Percentiles rank a stretch among this genome's conserved stretches.
phyloP scores from a whole-genome alignment of 2,113 vertebrate genomes.

The Ifrita kowaldi region DNA sequence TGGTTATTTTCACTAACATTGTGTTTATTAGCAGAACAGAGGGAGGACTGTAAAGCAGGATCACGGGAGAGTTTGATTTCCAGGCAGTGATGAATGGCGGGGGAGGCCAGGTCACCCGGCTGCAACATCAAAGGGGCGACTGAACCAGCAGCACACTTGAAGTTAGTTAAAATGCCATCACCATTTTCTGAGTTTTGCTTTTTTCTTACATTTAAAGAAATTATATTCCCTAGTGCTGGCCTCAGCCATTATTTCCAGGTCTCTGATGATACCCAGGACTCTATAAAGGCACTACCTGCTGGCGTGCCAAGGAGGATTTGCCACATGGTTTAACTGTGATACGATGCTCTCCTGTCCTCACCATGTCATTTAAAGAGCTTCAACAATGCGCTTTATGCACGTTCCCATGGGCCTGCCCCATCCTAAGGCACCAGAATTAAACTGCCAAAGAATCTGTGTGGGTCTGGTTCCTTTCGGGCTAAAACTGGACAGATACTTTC shows the following conservation, averaged over 20 bases:
- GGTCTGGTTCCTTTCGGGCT: background rate
- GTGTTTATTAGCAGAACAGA: slow-evolving; percentile 63
- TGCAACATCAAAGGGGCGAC: slow-evolving; percentile 57
- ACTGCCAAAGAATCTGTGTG: background rate
- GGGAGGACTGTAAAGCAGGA: slow-evolving; percentile 37
- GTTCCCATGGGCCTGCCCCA: background rate
- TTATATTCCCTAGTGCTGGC: slow-evolving; percentile 11
- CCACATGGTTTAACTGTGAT: background rate
- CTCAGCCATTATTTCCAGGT: slow-evolving; percentile 20
- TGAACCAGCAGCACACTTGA: slow-evolving; percentile 52
- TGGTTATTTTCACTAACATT: slow-evolving; percentile 39
- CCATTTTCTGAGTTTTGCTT: slow-evolving; percentile 35
- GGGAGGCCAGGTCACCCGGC: slow-evolving; percentile 55
- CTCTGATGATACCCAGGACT: background rate
- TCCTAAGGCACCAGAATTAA: background rate
- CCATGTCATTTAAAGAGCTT: background rate
- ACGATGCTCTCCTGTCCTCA: rapidly evolving
- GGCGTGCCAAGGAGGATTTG: background rate
- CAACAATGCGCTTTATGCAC: rapidly evolving
- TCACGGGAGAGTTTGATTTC: slow-evolving; percentile 31
- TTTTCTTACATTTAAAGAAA: slow-evolving; percentile 57
- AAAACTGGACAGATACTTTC: background rate
- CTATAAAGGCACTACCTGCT: background rate
- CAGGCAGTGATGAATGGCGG: slow-evolving; percentile 48
- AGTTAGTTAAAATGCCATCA: slow-evolving; percentile 56